Conservation (phyloP, 2,113 vertebrate genomes). For the Notarius quadriscutis region DNA sequence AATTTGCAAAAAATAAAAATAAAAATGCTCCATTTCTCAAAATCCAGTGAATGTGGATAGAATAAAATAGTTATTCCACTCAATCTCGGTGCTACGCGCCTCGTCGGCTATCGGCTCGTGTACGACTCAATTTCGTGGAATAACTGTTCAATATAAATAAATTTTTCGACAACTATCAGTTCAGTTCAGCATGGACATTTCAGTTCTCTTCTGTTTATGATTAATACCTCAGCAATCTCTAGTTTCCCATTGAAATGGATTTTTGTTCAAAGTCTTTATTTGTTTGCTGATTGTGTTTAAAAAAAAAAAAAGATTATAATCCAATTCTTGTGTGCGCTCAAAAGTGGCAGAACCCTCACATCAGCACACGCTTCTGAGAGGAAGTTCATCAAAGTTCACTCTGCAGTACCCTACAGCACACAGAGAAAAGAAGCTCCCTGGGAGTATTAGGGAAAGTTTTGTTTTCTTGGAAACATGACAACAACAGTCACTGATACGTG, state of each 20-base stretch:
- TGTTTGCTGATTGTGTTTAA: neutral
- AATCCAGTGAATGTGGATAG: too few species aligned
- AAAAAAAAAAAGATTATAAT: neutral
- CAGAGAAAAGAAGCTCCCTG: slow-evolving; percentile 14
- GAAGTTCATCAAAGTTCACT: slow-evolving; percentile 11
- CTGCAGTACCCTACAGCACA: neutral
- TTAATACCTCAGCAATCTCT: neutral
- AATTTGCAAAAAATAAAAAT: too few species aligned
- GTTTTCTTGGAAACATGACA: slow-evolving; percentile 15
- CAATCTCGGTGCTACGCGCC: too few species aligned
- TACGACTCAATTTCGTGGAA: too few species aligned
- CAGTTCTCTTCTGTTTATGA: neutral
- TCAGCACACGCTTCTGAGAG: neutral
- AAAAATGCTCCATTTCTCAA: too few species aligned
- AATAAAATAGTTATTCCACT: too few species aligned
- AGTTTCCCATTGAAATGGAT: neutral
- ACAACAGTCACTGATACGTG: neutral
- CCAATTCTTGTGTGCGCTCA: neutral
- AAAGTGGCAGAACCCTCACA: neutral
- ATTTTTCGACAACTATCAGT: neutral
- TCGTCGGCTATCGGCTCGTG: too few species aligned
- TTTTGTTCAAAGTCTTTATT: neutral
- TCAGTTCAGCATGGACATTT: neutral
- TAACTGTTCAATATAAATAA: too few species aligned
- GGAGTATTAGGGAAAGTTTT: neutral